A percentile compares a stretch with the other conserved stretches of the same genome.
phyloP scores from a whole-genome alignment of 2,113 vertebrate species.

The Dicaeum eximium region DNA sequence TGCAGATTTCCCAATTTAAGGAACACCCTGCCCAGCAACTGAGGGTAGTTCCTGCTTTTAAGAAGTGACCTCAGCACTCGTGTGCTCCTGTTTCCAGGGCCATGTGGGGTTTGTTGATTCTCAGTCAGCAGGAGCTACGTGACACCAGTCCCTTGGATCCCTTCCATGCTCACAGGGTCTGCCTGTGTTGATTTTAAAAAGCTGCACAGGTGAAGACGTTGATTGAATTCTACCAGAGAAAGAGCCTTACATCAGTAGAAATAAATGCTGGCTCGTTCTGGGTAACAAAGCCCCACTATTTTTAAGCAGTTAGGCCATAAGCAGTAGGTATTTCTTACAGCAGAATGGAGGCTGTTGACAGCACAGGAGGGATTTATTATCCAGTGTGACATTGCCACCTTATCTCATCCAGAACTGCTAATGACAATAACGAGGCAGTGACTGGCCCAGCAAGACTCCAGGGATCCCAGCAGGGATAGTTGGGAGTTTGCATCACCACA shows the following conservation, averaged over 20 bases:
- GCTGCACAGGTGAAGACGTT: conserved; percentile 5
- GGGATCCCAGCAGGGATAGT: neutral
- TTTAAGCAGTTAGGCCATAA: neutral
- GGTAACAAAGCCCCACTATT: neutral
- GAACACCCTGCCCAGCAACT: conserved; percentile 42
- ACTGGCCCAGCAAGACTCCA: neutral
- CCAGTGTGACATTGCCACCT: neutral
- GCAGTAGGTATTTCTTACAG: neutral
- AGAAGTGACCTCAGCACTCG: neutral
- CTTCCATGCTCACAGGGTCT: neutral
- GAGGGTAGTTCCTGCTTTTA: neutral
- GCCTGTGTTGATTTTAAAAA: neutral
- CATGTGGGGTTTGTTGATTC: conserved; percentile 6
- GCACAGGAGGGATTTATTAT: neutral
- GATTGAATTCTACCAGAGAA: neutral
- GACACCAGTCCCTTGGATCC: conserved; percentile 1
- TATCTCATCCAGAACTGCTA: neutral
- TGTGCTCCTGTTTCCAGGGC: neutral
- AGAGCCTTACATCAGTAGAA: neutral
- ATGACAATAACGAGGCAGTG: neutral
- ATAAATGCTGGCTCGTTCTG: neutral
- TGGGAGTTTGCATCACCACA: neutral
- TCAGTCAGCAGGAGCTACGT: neutral
- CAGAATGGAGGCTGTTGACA: neutral
- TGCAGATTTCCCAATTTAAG: neutral